Evolutionary conservation across 2,797 vertebrate species (phyloP).

Genomic region (Kryptolebias ocellatus): DNA sequence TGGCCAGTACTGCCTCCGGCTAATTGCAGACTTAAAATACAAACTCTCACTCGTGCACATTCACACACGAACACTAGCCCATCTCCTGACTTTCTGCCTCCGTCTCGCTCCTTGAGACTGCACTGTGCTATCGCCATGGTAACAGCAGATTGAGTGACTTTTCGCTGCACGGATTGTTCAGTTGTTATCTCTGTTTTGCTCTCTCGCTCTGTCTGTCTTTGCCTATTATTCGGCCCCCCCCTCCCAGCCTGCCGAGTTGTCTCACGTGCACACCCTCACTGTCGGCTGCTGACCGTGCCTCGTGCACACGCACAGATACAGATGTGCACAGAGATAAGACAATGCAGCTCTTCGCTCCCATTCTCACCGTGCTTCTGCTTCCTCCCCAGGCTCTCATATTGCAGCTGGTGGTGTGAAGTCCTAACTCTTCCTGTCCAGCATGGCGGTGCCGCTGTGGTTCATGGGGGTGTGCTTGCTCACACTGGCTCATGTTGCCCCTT

Average conservation of each 20-base stretch:
- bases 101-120: slow-evolving; percentile 47
- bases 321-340: slow-evolving; percentile 1
- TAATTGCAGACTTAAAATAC: slow-evolving; percentile 69
- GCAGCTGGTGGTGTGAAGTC: slow-evolving; percentile 68
- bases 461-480: slow-evolving; percentile 75
- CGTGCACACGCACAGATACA: not conserved
- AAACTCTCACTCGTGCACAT: slow-evolving; percentile 36
- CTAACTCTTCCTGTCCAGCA: slow-evolving; percentile 72
- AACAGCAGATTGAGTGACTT: slow-evolving; percentile 75
- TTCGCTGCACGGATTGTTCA: slow-evolving; percentile 65
- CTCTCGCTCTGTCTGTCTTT: slow-evolving; percentile 37
- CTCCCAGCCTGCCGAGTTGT: slow-evolving; percentile 40
- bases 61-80: slow-evolving; percentile 34
- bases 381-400: slow-evolving; percentile 68
- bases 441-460: slow-evolving; percentile 82
- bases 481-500: slow-evolving; percentile 75
- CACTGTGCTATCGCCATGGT: slow-evolving; percentile 74
- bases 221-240: slow-evolving; percentile 46
- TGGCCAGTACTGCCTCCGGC: slow-evolving; percentile 54
- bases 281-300: slow-evolving; percentile 18
- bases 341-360: slow-evolving; percentile 23
- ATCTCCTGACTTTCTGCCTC: slow-evolving; percentile 25
- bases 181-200: slow-evolving; percentile 63
- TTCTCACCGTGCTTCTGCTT: slow-evolving; percentile 44
- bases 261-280: slow-evolving; percentile 32